These are phyloP conservation scores for Shinisaurus crocodilurus DNA, from an alignment of 2,113 vertebrate genomes.

Conservation along the genomic window DNA sequence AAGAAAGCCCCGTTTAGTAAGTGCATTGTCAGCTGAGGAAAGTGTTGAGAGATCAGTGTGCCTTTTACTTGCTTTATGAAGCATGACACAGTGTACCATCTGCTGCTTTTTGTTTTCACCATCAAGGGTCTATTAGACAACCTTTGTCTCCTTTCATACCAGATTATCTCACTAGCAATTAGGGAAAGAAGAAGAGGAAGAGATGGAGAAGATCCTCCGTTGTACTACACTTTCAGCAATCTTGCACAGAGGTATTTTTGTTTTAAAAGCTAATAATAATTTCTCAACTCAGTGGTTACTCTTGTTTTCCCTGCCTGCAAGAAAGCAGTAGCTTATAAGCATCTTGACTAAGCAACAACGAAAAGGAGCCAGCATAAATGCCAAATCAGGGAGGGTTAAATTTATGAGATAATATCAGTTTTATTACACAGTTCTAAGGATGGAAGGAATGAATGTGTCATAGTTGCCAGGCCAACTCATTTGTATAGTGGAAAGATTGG, in stretches of 20 bases:
- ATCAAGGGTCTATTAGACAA: conserved; percentile 8
- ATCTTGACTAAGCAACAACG: neutral
- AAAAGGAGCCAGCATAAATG: neutral
- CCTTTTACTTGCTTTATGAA: conserved; percentile 46
- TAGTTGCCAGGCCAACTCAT: neutral
- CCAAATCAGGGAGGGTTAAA: neutral
- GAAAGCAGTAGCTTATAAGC: neutral
- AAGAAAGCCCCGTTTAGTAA: neutral
- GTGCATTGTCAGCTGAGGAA: conserved; percentile 5
- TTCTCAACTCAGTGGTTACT: neutral
- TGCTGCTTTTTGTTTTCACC: conserved; percentile 13
- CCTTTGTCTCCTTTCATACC: neutral
- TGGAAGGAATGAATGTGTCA: neutral
- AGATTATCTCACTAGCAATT: neutral
- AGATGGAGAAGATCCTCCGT: neutral
- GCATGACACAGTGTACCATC: conserved; percentile 23
- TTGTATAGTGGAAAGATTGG: neutral
- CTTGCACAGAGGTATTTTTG: neutral
- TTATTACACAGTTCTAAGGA: neutral
- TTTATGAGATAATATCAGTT: neutral
- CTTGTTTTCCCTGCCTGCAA: neutral
- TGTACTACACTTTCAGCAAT: neutral
- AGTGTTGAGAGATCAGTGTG: conserved; percentile 25
- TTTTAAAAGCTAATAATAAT: neutral
- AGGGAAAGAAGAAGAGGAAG: neutral